These are phyloP conservation scores for Halotydeus destructor DNA, from an alignment of 1,140 invertebrate genomes.

Conservation along the genomic window DNA sequence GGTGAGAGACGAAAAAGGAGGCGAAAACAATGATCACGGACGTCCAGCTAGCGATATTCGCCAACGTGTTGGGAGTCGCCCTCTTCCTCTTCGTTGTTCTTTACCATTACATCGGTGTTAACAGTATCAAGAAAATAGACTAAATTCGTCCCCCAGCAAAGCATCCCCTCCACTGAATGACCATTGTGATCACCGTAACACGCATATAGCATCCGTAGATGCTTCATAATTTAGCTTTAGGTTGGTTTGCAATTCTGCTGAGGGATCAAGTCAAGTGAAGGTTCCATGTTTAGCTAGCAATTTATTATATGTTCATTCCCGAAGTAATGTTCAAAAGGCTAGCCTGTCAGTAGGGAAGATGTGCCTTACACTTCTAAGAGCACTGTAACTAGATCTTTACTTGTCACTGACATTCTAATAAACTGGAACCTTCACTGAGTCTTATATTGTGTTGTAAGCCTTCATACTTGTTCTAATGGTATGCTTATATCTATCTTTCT, in stretches of 20 bases:
- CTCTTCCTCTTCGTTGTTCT: constrained; percentile 82
- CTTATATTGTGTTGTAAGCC: no score
- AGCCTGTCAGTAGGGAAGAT: no score
- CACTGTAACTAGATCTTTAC: no score
- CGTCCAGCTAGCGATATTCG: constrained; percentile 82
- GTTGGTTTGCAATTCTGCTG: neutral
- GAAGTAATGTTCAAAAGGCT: no score
- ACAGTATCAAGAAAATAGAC: constrained; percentile 24
- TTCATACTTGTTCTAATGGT: neutral
- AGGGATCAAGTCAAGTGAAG: neutral
- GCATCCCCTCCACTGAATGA: neutral
- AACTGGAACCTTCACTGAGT: no score
- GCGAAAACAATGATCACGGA: constrained; percentile 98
- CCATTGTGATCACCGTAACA: no score
- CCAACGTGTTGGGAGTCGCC: constrained; percentile 78
- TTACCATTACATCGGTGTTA: constrained; percentile 90
- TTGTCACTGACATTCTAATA: no score
- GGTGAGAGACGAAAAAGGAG: no score
- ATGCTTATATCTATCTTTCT: neutral
- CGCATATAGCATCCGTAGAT: neutral
- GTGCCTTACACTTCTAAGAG: no score
- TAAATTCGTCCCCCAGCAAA: constrained; percentile 28
- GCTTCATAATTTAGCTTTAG: neutral
- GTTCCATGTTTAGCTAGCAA: neutral
- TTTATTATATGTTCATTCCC: no score